phyloP scores from a whole-genome alignment of 1,140 invertebrate species.

The Spodoptera frugiperda region DNA sequence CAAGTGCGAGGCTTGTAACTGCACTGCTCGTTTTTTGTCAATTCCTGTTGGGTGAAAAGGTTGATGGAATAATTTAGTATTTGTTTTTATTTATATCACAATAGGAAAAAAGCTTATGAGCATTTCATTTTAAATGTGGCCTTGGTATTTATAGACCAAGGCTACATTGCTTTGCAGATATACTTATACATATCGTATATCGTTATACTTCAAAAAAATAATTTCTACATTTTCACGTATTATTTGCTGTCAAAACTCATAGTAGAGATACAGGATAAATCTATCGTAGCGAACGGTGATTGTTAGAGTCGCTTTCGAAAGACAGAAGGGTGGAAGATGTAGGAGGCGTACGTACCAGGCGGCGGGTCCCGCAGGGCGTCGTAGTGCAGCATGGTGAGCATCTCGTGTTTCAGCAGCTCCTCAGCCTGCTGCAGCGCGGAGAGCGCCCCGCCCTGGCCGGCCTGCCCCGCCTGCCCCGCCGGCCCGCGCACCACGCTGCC shows the following conservation, averaged over 20 bases:
- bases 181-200: no score
- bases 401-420: conserved; percentile 98
- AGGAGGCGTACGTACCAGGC: conserved; percentile 48
- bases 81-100: not conserved
- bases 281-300: no score
- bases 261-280: not conserved
- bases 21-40: conserved; percentile 81
- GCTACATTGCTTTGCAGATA: no score
- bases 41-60: conserved; percentile 58
- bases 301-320: no score
- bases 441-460: conserved; percentile 86
- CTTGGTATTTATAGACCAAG: no score
- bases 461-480: conserved; percentile 60
- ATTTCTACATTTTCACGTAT: no score
- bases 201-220: no score
- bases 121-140: no score
- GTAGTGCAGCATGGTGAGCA: conserved; percentile 97
- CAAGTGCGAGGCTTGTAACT: conserved; percentile 89
- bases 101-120: no score
- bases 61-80: not conserved
- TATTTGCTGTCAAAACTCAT: not conserved
- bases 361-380: conserved; percentile 91
- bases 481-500: conserved; percentile 91
- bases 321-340: no score
- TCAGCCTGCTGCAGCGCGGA: conserved; percentile 98